Evolutionary conservation across 2,888 invertebrate species (phyloP).

Genomic region (Marasmarcha lunaedactyla): DNA sequence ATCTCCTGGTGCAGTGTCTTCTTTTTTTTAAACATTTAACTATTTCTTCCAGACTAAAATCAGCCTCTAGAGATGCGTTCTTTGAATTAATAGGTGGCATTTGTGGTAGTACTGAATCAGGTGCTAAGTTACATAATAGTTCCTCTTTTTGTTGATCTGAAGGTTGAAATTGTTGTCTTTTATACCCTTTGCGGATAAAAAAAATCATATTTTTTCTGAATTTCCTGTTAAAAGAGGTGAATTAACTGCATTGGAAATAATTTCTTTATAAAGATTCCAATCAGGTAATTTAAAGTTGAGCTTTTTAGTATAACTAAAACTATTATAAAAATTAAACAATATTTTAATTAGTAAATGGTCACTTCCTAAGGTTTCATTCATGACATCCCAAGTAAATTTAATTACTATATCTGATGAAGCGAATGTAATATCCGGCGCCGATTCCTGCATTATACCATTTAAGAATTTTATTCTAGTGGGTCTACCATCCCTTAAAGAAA

Average conservation of each 20-base stretch:
- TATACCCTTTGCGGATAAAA: too few relatives aligned
- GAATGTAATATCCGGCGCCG: not conserved
- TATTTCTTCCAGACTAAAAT: too few relatives aligned
- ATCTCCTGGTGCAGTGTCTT: too few relatives aligned
- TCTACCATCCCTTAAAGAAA: not conserved
- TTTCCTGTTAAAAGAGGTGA: too few relatives aligned
- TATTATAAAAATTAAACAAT: not conserved
- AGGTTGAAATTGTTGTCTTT: too few relatives aligned
- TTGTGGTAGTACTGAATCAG: too few relatives aligned
- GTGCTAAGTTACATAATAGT: too few relatives aligned
- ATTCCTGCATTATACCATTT: not conserved
- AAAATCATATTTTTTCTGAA: conserved; percentile 4
- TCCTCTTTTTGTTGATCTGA: too few relatives aligned
- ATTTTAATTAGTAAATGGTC: not conserved
- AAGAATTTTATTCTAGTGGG: not conserved
- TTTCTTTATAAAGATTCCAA: not conserved
- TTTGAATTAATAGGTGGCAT: too few relatives aligned
- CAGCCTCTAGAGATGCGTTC: too few relatives aligned
- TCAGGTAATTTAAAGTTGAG: not conserved
- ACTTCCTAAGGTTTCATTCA: not conserved
- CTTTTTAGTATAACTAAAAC: not conserved
- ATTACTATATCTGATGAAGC: not conserved
- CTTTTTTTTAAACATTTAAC: too few relatives aligned
- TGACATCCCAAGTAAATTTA: not conserved
- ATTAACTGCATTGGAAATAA: too few relatives aligned